These are phyloP conservation scores for Turnix velox DNA, from an alignment of 2,113 vertebrate species.

Conservation along the genomic window DNA sequence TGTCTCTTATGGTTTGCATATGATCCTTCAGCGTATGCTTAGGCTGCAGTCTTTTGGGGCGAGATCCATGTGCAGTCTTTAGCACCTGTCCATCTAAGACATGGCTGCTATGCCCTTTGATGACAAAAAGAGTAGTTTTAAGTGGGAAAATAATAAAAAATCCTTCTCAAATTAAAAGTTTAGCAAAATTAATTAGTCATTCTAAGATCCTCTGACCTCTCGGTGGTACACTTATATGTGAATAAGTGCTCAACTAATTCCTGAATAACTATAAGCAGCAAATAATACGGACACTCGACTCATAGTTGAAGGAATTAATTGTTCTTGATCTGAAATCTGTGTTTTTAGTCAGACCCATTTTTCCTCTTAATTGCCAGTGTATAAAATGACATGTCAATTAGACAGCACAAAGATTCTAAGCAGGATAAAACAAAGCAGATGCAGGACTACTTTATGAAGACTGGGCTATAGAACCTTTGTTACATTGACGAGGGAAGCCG, in stretches of 20 bases:
- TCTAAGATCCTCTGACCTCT: not conserved
- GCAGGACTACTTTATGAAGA: not conserved
- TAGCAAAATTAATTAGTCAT: not conserved
- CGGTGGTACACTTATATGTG: not conserved
- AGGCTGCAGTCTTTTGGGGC: not conserved
- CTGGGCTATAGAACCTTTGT: not conserved
- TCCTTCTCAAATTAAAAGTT: not conserved
- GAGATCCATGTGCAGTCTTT: not conserved
- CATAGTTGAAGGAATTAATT: not conserved
- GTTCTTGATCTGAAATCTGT: not conserved
- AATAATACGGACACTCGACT: not conserved
- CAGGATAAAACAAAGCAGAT: not conserved
- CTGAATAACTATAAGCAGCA: not conserved
- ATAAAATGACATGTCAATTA: not conserved
- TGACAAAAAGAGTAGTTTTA: not conserved
- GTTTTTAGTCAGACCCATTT: not conserved
- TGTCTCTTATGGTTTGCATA: accelerated
- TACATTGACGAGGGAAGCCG: not conserved
- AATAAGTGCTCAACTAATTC: not conserved
- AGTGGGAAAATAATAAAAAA: not conserved
- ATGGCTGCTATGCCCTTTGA: not conserved
- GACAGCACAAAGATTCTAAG: not conserved
- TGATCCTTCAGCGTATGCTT: not conserved
- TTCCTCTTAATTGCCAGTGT: not conserved
- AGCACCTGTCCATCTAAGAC: not conserved